Percentiles rank a stretch among this genome's conserved stretches.
phyloP scores from a whole-genome alignment of 2,888 invertebrate genomes.

The Pandemis cinnamomeana region DNA sequence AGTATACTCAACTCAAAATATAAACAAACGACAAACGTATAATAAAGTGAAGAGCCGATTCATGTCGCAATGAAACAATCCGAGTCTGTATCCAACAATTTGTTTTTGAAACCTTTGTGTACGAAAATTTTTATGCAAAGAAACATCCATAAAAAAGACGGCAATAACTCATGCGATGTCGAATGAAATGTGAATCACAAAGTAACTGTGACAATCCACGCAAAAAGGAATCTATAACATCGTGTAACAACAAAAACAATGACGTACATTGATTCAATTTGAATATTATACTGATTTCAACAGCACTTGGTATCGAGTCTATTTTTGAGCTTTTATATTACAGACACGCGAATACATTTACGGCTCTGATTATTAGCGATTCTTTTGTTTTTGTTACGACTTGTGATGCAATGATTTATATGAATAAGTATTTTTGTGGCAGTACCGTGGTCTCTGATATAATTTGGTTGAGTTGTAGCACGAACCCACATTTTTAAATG shows the following conservation, averaged over 20 bases:
- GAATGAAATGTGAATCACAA: constrained; percentile 24
- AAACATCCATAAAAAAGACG: constrained; percentile 28
- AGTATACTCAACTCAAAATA: background rate
- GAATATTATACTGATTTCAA: constrained; percentile 37
- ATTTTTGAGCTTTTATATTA: constrained; percentile 33
- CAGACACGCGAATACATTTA: constrained; percentile 23
- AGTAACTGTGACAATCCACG: constrained; percentile 39
- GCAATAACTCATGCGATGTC: constrained; percentile 29
- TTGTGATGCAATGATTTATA: background rate
- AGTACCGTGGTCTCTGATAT: background rate
- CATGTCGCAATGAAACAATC: background rate
- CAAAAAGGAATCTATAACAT: constrained; percentile 37
- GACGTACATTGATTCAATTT: constrained; percentile 33
- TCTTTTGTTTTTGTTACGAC: constrained; percentile 4
- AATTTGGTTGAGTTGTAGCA: background rate
- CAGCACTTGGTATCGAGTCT: constrained; percentile 15
- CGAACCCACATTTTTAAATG: too few species aligned
- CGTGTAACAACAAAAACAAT: constrained; percentile 30
- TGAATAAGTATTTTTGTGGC: background rate
- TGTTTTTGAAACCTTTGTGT: constrained; percentile 1
- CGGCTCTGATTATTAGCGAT: background rate
- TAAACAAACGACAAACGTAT: constrained; percentile 1
- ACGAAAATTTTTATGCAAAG: constrained; percentile 28
- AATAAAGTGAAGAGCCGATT: background rate
- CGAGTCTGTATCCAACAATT: background rate